A percentile compares a stretch with the other conserved stretches of the same genome.
phyloP scores from a whole-genome alignment of 2,113 vertebrate genomes.

The Herpetotheres cachinnans region DNA sequence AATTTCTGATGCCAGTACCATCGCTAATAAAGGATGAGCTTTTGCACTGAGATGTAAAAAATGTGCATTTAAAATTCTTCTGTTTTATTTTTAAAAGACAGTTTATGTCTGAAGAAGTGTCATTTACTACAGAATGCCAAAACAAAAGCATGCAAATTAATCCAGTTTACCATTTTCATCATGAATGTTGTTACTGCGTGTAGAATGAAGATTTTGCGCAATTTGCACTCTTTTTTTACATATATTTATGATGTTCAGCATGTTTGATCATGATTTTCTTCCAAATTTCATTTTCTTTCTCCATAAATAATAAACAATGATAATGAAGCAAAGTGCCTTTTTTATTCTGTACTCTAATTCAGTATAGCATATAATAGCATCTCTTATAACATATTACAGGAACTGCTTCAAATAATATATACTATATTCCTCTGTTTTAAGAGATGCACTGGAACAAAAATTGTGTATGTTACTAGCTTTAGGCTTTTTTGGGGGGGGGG shows the following conservation, averaged over 20 bases:
- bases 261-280: neutral
- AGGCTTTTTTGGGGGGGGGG: neutral
- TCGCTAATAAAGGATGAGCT: neutral
- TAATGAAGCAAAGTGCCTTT: neutral
- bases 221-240: neutral
- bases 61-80: neutral
- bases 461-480: neutral
- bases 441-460: neutral
- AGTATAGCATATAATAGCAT: neutral
- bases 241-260: neutral
- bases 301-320: neutral
- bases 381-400: neutral
- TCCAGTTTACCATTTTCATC: constrained; percentile 28
- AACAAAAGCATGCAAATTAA: neutral
- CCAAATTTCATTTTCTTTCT: neutral
- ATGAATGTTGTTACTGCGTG: neutral
- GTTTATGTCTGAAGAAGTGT: constrained; percentile 7
- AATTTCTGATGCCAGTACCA: neutral
- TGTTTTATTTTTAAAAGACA: neutral
- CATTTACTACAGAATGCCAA: neutral
- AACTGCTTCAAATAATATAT: neutral
- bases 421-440: neutral
- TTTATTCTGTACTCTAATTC: neutral
- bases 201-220: neutral
- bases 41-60: neutral